Base-by-base conservation (phyloP, 2,113 vertebrate genomes). In the Larimichthys crocea region DNA sequence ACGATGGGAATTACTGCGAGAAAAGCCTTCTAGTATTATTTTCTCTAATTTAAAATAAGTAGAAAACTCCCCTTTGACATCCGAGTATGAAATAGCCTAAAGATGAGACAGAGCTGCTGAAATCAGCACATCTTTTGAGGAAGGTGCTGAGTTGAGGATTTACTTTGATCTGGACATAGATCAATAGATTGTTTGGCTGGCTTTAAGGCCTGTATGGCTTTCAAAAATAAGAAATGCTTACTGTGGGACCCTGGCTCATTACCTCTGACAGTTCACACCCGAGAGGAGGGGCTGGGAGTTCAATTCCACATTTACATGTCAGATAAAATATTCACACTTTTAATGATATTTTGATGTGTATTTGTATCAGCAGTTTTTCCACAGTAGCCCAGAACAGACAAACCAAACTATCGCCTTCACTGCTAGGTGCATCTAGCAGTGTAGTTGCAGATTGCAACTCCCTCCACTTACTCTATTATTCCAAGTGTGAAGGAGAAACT, bases 101-200 rank as follows among this genome's bases (percentile, higher is more conserved):
- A 79, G 57, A 71, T n/a, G 14, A 78, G 26, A 73, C 14, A 76
- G 26, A 74, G n/a, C n/a, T 46, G 24, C 56, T 79, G 82, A 50
- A 66, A 88, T 88, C 84, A 82, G 86, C 80, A 83, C 61, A 46
- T 87, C 83, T 79, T 6, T 24, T 20, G 56, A 55, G 40, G 7
- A 88, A 86, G 88, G 35, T 74, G 80, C 86, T 89, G 83, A 84
- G 44, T 61, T 29, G 19, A 74, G 14, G 7, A 70, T 69, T 87
- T 85, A 26, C 65, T 80, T 74, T 66, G 56, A 86, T 76, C 49
- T 79, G 42, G 35, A 66, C 40, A 24, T 11, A 71, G 53, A 87
- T 83, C 76, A 62, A 77, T 76, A 64, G 10, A n/a, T 50, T 29
- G 48, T 62, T 68, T 6, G 17, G 19, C 48, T 57, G 5, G 14